Conservation (phyloP, 2,113 vertebrate species). For the Puma concolor region DNA sequence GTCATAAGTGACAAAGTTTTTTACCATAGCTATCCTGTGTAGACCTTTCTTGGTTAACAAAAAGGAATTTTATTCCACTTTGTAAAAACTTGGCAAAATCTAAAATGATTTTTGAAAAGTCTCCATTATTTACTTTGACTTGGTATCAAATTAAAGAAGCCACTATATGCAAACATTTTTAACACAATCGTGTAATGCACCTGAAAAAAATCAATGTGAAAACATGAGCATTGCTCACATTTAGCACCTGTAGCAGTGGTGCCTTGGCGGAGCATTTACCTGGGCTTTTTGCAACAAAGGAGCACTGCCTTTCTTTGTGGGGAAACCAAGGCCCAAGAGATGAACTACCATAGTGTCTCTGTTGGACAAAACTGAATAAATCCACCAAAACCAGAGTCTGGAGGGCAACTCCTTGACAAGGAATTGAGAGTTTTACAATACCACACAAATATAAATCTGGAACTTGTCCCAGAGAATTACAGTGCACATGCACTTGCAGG, state of each 20-base stretch:
- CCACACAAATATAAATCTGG: background rate
- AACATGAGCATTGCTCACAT: background rate
- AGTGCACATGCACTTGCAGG: background rate
- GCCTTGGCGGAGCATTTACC: background rate
- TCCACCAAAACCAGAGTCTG: background rate
- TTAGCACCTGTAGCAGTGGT: background rate
- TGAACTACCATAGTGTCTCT: background rate
- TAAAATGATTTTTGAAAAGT: constrained; percentile 1
- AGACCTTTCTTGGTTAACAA: background rate
- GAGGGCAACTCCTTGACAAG: background rate
- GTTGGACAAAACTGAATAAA: background rate
- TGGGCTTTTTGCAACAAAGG: background rate
- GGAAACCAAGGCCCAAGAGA: background rate
- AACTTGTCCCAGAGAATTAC: background rate
- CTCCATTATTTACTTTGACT: constrained; percentile 22
- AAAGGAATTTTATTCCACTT: background rate
- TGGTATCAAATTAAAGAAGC: background rate
- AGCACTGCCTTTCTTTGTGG: background rate
- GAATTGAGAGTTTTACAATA: background rate
- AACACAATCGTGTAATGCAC: background rate
- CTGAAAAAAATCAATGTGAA: background rate
- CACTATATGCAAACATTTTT: background rate
- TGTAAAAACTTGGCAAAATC: background rate
- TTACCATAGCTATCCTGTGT: background rate
- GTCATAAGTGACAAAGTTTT: background rate